Conservation (phyloP, 2,888 invertebrate genomes). For the Diplazon laetatorius region DNA sequence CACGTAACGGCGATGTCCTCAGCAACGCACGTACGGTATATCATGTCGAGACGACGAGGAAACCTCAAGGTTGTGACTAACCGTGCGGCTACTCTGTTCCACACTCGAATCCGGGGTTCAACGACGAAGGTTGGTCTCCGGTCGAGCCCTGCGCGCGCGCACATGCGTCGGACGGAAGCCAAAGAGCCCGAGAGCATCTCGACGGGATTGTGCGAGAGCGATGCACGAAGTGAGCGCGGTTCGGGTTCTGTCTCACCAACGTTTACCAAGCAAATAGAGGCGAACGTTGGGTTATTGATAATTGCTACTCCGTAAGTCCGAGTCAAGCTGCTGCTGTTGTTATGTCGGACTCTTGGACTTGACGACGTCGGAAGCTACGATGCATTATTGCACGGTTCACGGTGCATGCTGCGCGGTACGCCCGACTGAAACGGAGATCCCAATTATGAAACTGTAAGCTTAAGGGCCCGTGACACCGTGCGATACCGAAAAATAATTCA, state of each 20-base stretch:
- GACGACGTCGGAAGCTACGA: constrained; percentile 33
- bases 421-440: constrained; percentile 24
- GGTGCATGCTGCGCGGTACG: constrained; percentile 7
- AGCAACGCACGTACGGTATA: constrained; percentile 20
- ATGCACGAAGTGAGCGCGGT: constrained; percentile 20
- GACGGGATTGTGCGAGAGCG: constrained; percentile 24
- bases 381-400: constrained; percentile 14
- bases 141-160: constrained; percentile 42
- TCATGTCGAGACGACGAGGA: constrained; percentile 11
- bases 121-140: constrained; percentile 61
- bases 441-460: constrained; percentile 58
- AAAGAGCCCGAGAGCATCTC: constrained; percentile 40
- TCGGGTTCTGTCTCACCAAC: constrained; percentile 28
- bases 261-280: constrained; percentile 48
- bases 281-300: constrained; percentile 46
- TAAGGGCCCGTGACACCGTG: too few relatives aligned
- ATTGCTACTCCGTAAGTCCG: constrained; percentile 30
- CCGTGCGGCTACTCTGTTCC: constrained; percentile 55
- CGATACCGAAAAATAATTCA: too few relatives aligned
- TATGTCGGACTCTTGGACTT: constrained; percentile 25
- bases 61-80: constrained; percentile 48
- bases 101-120: constrained; percentile 59
- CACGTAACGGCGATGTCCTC: constrained; percentile 6
- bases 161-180: constrained; percentile 51
- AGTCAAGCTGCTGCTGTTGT: constrained; percentile 28